Evolutionary conservation across 2,888 invertebrate species (phyloP), one percentile per base, ranked within the genome.

Genomic region (Oxycera nigricornis): DNA sequence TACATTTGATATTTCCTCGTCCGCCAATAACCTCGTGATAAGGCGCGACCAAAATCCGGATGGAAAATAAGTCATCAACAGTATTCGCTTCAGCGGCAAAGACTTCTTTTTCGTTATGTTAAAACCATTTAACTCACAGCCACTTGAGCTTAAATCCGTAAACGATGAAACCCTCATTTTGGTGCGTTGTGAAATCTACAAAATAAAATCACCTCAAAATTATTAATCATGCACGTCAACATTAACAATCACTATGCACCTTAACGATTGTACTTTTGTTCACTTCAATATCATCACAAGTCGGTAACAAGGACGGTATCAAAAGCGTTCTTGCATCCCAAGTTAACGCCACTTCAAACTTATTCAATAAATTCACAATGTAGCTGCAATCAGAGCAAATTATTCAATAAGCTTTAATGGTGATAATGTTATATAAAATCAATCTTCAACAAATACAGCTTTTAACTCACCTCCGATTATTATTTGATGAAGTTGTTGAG

Each of bases 1-100:
- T 11, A 94, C 92, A 77, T 92, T 92, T 0, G 92, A 90, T 20
- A 96, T 91, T 35, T 92, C 90, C 78, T 94, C 92, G 82, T 98
- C 98, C 0, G 96, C 96, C 74, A 98, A 86, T 76, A 97, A 90
- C n/a, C 98, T 87, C 0, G 97, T 95, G 77, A 96, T 93, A 24
- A 99, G 89, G 1, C 98, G 88, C 0, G 98, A 94, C 98, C 98
- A 99, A 87, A 99, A 98, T 0, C 98, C 98, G 77, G 95, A 94
- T 0, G 99, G 99, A 82, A 98, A 96, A 86, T 99, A 99, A 0
- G 97, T 96, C 91, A 98, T 92, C 9, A 98, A 89, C 14, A 99
- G 87, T 72, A 98, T 87, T 0, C 96, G 88, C n/a, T 83, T 80
- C 11, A 84, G 57, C 17, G 73, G 61, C 17, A 93, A 88, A 0